A percentile compares a stretch with the other conserved stretches of the same genome.
phyloP scores from a whole-genome alignment of 2,888 invertebrate genomes.

The Drosophila ezoana region DNA sequence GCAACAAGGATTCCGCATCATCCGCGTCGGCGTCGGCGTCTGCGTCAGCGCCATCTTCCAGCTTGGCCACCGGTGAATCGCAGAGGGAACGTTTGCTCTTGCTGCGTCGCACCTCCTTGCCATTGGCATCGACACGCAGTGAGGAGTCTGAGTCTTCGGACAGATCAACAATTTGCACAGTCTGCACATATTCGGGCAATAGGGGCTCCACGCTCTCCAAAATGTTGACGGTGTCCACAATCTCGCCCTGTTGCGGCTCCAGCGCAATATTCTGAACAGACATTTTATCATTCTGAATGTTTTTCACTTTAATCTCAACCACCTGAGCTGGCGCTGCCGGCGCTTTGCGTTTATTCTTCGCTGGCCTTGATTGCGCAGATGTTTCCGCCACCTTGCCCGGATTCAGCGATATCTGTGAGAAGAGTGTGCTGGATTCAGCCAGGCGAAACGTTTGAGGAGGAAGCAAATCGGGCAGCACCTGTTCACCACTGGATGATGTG shows the following conservation, averaged over 20 bases:
- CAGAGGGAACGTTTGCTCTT: conserved; percentile 76
- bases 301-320: conserved; percentile 89
- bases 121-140: conserved; percentile 73
- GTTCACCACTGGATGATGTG: conserved; percentile 60
- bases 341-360: conserved; percentile 77
- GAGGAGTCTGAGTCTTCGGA: conserved; percentile 86
- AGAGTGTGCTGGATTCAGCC: conserved; percentile 89
- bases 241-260: conserved; percentile 83
- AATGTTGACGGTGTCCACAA: conserved; percentile 86
- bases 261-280: conserved; percentile 83
- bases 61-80: conserved; percentile 61
- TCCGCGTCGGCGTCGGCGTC: conserved; percentile 50
- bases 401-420: conserved; percentile 89
- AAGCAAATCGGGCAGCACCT: conserved; percentile 85
- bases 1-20: conserved; percentile 61
- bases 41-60: conserved; percentile 33
- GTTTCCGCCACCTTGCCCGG: conserved; percentile 36
- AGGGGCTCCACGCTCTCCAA: conserved; percentile 86
- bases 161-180: conserved; percentile 86
- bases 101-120: conserved; percentile 65
- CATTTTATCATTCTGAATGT: conserved; percentile 89
- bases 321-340: conserved; percentile 85
- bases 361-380: conserved; percentile 46
- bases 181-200: conserved; percentile 86
- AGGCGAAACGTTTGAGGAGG: conserved; percentile 88